Evolutionary conservation across 2,113 vertebrate species (phyloP).

Genomic region (Thalassarche chlororhynchos): DNA sequence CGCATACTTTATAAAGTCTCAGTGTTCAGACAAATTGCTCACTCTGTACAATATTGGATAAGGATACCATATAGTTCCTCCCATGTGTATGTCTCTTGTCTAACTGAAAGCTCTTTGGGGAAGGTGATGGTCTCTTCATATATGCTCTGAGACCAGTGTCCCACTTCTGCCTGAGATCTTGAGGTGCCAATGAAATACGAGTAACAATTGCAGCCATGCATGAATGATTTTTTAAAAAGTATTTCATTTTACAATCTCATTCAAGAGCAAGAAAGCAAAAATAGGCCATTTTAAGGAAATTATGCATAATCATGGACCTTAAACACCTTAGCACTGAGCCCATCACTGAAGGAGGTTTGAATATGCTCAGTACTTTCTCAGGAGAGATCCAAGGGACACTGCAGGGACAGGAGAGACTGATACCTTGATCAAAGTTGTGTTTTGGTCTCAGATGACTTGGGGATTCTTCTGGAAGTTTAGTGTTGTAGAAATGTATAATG

Average conservation of each 20-base stretch:
- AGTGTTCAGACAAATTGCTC: neutral
- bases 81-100: neutral
- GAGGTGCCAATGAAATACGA: neutral
- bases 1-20: neutral
- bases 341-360: neutral
- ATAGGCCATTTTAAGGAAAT: slow-evolving; percentile 28
- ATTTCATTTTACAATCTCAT: slow-evolving; percentile 8
- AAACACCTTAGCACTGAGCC: neutral
- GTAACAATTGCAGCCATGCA: neutral
- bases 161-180: neutral
- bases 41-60: neutral
- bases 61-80: neutral
- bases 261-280: slow-evolving; percentile 13
- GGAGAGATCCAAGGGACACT: neutral
- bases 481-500: neutral
- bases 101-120: neutral
- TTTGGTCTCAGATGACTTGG: neutral
- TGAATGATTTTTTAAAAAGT: neutral
- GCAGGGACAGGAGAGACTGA: neutral
- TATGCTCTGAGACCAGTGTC: neutral
- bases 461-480: neutral
- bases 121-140: neutral
- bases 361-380: neutral
- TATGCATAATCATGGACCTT: neutral
- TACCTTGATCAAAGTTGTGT: neutral